phyloP scores from a whole-genome alignment of 2,888 invertebrate species.

The Sinelater perroti region DNA sequence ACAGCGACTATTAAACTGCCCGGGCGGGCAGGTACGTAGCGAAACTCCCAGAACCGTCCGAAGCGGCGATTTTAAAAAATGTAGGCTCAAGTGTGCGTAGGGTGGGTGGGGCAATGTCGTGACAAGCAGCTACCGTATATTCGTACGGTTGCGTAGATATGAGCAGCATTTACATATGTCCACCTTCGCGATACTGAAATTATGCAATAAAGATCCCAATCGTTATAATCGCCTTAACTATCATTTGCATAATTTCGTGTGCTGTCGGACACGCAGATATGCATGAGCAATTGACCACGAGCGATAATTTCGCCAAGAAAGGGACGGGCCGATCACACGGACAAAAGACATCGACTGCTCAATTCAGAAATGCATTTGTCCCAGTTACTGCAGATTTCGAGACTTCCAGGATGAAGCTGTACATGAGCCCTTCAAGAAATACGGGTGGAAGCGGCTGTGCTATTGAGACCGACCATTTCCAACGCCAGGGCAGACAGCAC shows the following conservation, averaged over 20 bases:
- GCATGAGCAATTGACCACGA: constrained; percentile 14
- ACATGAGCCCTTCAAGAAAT: constrained; percentile 19
- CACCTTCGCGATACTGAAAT: constrained; percentile 36
- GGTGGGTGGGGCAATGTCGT: constrained; percentile 21
- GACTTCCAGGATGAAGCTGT: too few relatives aligned
- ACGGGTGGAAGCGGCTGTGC: constrained; percentile 24
- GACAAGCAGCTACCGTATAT: constrained; percentile 31
- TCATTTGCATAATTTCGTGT: constrained; percentile 36
- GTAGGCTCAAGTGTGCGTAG: too few relatives aligned
- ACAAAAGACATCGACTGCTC: too few relatives aligned
- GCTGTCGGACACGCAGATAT: constrained; percentile 28
- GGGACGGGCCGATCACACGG: too few relatives aligned
- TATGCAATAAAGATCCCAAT: constrained; percentile 43
- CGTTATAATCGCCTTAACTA: constrained; percentile 32
- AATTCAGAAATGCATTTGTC: too few relatives aligned
- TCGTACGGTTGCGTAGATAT: constrained; percentile 33
- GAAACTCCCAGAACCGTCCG: too few relatives aligned
- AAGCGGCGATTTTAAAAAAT: too few relatives aligned
- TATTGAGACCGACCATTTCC: constrained; percentile 30
- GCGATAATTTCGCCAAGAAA: too few relatives aligned
- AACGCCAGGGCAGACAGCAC: constrained; percentile 22
- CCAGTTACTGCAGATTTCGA: too few relatives aligned
- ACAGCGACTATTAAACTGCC: too few relatives aligned
- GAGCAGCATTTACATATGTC: constrained; percentile 36
- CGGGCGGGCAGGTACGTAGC: too few relatives aligned